Conservation (phyloP, 2,113 vertebrate genomes). For the Etheostoma cragini region DNA sequence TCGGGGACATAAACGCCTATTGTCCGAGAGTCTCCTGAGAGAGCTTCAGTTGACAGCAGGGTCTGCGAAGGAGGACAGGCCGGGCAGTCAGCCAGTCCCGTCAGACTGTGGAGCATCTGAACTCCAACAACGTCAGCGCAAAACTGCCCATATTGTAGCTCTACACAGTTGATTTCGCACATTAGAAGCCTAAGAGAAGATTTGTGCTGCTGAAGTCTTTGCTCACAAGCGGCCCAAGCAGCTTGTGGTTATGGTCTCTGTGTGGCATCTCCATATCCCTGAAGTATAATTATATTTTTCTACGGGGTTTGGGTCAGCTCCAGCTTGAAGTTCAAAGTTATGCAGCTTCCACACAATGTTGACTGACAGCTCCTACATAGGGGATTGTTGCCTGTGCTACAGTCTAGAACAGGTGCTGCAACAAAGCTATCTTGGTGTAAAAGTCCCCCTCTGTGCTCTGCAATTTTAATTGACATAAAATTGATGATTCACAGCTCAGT, state of each 20-base stretch:
- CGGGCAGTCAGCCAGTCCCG: too few species aligned
- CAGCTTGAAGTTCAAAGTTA: conserved; percentile 1
- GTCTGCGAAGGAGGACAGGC: too few species aligned
- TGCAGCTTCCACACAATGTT: conserved; percentile 11
- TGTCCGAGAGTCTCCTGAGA: too few species aligned
- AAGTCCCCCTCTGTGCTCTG: neutral
- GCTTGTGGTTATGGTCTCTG: neutral
- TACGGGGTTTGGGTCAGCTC: conserved; percentile 1
- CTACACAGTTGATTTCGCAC: too few species aligned
- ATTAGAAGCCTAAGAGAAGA: neutral
- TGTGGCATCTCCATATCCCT: conserved; percentile 7
- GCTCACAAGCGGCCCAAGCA: neutral
- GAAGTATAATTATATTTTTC: conserved; percentile 14
- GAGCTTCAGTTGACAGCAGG: too few species aligned
- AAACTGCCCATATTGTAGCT: too few species aligned
- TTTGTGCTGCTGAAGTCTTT: neutral
- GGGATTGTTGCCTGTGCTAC: neutral
- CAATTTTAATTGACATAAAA: conserved; percentile 20
- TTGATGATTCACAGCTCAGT: conserved; percentile 34
- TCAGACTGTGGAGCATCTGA: too few species aligned
- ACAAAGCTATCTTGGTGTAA: conserved; percentile 1
- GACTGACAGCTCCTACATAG: neutral
- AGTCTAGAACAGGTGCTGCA: conserved; percentile 1
- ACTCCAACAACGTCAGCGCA: too few species aligned
- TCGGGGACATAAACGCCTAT: too few species aligned